Conservation (phyloP, 1,140 invertebrate species). For the Eurytemora carolleeae region DNA sequence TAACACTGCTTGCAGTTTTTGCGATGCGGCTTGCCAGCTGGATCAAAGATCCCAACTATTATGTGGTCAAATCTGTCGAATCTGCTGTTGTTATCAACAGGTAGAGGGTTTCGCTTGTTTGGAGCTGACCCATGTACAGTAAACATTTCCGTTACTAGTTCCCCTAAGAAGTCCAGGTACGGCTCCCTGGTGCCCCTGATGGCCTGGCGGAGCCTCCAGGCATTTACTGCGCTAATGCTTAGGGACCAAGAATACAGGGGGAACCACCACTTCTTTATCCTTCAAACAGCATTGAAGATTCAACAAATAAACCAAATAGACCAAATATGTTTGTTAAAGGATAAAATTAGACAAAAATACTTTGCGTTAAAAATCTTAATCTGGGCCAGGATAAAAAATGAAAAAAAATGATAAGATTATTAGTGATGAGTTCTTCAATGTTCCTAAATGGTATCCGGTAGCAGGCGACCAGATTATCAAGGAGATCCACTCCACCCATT, state of each 20-base stretch:
- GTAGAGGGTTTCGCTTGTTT: not conserved
- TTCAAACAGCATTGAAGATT: not conserved
- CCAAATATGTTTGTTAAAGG: too few relatives aligned
- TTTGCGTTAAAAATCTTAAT: not conserved
- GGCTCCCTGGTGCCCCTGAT: not conserved
- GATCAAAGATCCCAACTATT: not conserved
- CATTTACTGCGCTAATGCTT: not conserved
- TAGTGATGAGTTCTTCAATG: slow-evolving; percentile 1
- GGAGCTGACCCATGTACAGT: not conserved
- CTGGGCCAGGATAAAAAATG: not conserved
- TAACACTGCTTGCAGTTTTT: not conserved
- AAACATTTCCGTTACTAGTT: not conserved
- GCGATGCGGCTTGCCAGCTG: not conserved
- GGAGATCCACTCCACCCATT: slow-evolving; percentile 18
- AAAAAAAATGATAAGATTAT: not conserved
- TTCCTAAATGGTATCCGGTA: slow-evolving; percentile 16
- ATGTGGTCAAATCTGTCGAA: not conserved
- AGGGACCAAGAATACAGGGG: not conserved
- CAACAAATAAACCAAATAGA: too few relatives aligned
- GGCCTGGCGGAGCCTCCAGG: not conserved
- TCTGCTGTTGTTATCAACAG: not conserved
- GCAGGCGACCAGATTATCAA: slow-evolving; percentile 16
- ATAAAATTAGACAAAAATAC: not conserved
- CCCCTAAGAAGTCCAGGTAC: not conserved
- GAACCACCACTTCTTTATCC: not conserved